Evolutionary conservation across 2,888 invertebrate species (phyloP), one percentile per base, ranked within the genome.

Genomic region (Synergus gifuensis): DNA sequence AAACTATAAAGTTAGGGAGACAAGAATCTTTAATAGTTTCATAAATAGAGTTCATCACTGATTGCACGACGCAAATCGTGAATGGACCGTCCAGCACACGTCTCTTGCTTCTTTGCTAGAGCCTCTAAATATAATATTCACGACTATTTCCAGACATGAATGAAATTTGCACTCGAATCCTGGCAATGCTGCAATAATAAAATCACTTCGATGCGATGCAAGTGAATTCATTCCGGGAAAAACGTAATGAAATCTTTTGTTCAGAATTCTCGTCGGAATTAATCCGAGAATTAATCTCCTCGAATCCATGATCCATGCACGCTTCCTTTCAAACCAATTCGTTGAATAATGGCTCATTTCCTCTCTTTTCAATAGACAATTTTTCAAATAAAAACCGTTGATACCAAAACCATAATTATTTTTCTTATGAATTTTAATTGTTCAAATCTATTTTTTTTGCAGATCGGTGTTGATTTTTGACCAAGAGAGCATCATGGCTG

Each of bases 131-230:
- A 90, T 91, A 91, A 88, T 89, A 86, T 90, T 88, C 73, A 77
- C 81, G 86, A 85, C 89, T 91, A 91, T 91, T 91, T 89, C 88
- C 84, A 89, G 89, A 89, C 85, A 89, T 91, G 91, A 91, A 91
- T 91, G 91, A 89, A 90, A 90, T 86, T 77, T 81, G 54, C 77
- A 77, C 78, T 76, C 79, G 79, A 76, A 64, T 78, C 77, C 78
- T 44, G 42, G 18, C 67, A 81, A 79, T 79, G 67, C 66, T 76
- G 73, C 79, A 81, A 76, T 54, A 54, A 54, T 73, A 54, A 73
- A 54, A 73, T 73, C 36, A 73, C n/a, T 73, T 54, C 28, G 36
- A 73, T 69, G 28, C 67, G 16, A 67, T 69, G 4, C 28, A 69
- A 49, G 49, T 46, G 16, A 28, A 54, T 54, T 73, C 73, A n/a